phyloP scores from a whole-genome alignment of 2,113 vertebrate genomes.

The Falcunculus frontatus region DNA sequence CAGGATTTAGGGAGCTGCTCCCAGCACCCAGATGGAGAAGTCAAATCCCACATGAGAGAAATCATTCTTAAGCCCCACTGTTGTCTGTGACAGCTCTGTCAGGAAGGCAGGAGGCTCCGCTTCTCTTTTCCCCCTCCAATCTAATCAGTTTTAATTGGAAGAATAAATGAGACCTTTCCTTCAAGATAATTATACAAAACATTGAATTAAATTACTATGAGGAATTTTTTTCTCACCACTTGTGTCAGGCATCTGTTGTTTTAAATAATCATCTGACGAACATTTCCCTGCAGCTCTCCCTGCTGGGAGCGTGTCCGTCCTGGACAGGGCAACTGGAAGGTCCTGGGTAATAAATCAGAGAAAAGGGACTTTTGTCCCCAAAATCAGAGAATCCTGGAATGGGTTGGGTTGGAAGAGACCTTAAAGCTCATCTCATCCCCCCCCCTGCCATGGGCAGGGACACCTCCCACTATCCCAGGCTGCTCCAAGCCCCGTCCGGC shows the following conservation, averaged over 20 bases:
- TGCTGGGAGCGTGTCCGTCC: rapidly evolving
- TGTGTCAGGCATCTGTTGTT: not conserved
- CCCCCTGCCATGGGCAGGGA: not conserved
- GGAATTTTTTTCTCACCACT: not conserved
- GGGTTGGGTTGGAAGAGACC: not conserved
- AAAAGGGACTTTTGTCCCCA: not conserved
- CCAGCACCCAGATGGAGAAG: not conserved
- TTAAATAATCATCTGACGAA: not conserved
- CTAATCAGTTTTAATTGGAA: not conserved
- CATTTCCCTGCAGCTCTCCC: not conserved
- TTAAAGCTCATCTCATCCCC: not conserved
- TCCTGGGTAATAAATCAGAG: not conserved
- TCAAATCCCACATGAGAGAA: not conserved
- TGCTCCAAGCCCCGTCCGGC: not conserved
- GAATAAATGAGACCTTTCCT: slow-evolving; percentile 8
- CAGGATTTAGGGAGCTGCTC: not conserved
- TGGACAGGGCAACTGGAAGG: not conserved
- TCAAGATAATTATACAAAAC: not conserved
- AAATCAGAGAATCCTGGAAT: not conserved
- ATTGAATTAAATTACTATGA: not conserved
- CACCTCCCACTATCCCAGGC: not conserved
- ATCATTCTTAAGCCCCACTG: not conserved
- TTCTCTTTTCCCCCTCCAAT: not conserved
- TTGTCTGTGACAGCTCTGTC: not conserved
- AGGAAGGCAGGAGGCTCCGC: rapidly evolving